Base-by-base conservation (phyloP, 2,113 vertebrate genomes). In the Callipepla squamata region DNA sequence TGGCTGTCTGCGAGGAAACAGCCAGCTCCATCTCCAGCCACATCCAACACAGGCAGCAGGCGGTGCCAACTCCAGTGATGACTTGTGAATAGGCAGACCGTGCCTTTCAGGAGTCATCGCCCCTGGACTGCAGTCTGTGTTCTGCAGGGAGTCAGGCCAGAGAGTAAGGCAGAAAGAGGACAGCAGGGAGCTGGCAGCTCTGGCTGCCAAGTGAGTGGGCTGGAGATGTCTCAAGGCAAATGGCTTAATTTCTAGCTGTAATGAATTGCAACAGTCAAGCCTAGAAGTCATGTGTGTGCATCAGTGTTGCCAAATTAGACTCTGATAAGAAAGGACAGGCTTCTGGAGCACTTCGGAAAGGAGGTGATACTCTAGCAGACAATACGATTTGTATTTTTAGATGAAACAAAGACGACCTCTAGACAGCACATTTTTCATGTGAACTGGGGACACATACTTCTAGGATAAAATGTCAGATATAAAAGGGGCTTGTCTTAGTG, bases 71-170 rank as follows among this genome's bases (percentile, higher is more conserved):
- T 50, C 8, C 36, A 40, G 68, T 25, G 30, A 23, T 34, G 47
- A 40, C 28, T 62, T 90, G 63, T 74, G 73, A 17, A 55, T 7
- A 59, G 30, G 32, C 32, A 86, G 69, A 38, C 58, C 21, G 3
- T 0, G 0, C 23, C 32, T 44, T 5, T 3, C 0, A 1, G 10
- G 57, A 44, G 34, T 28, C 28, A 72, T 36, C 68, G 70, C 36
- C 30, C 36, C 61, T 65, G 89, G 77, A 84, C 0, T 63, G 65
- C 42, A 10, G 5, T 63, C 50, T 18, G 38, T 11, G 7, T 63
- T 32, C 73, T 78, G 42, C 73, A 89, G 76, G 65, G 68, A 90
- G 42, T 20, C 47, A 40, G 80, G 83, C 47, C 30, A 74, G 77
- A 63, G 47, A 73, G 30, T 0, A 26, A 34, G 40, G 51, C 2